These are phyloP conservation scores for Muraenolepis orangiensis DNA, from an alignment of 2,797 vertebrate species.

Conservation along the genomic window DNA sequence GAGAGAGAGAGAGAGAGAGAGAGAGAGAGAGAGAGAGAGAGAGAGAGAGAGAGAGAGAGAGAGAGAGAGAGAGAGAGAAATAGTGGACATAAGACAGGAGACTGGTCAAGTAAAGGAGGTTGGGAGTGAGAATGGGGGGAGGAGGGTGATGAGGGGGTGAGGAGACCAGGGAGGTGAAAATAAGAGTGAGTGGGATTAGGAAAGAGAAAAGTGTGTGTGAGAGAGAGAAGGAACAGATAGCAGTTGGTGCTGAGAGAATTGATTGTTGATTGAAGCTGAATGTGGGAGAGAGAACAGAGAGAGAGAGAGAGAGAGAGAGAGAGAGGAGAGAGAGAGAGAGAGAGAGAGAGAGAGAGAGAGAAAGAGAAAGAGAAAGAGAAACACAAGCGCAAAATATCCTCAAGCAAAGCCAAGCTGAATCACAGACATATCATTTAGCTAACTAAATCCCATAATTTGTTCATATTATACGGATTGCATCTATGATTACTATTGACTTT, in stretches of 20 bases:
- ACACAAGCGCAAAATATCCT: not conserved
- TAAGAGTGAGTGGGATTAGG: no score
- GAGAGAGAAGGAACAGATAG: not conserved
- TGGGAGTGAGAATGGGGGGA: no score
- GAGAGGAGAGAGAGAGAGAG: not conserved
- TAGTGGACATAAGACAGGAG: no score
- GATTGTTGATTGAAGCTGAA: not conserved
- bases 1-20: no score
- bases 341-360: slow-evolving; percentile 1
- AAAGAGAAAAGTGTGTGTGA: not conserved
- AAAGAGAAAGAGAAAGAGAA: slow-evolving; percentile 12
- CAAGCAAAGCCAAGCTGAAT: slow-evolving; percentile 9
- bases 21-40: no score
- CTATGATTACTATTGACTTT: not conserved
- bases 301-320: not conserved
- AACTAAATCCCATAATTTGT: slow-evolving; percentile 34
- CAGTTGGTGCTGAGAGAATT: not conserved
- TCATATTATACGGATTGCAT: not conserved
- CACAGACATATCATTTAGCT: slow-evolving; percentile 22
- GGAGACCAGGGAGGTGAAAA: no score
- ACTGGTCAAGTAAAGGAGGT: no score
- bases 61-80: no score
- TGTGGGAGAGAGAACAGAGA: slow-evolving; percentile 2
- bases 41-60: no score
- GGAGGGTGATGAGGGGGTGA: no score